A percentile compares a stretch with the other conserved stretches of the same genome.
phyloP scores from a whole-genome alignment of 2,888 invertebrate species.

The Folsomia candida region DNA sequence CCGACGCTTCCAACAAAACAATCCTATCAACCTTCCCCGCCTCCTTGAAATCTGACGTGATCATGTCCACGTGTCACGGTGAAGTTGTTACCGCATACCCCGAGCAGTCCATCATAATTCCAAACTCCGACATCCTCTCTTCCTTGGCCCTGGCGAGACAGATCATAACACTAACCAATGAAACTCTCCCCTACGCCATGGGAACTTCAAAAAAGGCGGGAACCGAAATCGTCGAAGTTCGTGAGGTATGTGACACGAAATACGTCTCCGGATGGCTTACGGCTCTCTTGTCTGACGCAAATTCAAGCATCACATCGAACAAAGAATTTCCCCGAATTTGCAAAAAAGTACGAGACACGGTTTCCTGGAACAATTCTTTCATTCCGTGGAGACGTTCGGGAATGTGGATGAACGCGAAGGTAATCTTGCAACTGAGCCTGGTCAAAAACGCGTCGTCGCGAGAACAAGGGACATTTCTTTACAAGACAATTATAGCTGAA shows the following conservation, averaged over 20 bases:
- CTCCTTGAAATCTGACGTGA: neutral
- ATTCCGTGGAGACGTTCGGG: neutral
- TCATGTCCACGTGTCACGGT: neutral
- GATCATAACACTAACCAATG: neutral
- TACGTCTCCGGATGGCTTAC: neutral
- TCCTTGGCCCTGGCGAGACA: neutral
- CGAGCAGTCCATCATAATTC: neutral
- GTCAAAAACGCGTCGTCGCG: neutral
- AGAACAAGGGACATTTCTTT: neutral
- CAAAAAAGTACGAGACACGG: neutral
- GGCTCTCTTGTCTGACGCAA: neutral
- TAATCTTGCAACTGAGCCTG: neutral
- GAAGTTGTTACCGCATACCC: neutral
- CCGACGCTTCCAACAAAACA: neutral
- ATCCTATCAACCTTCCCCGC: neutral
- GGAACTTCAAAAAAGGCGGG: neutral
- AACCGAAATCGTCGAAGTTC: neutral
- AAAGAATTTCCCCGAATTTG: neutral
- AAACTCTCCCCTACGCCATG: neutral
- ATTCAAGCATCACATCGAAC: neutral
- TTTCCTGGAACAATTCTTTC: neutral
- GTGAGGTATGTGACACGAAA: neutral
- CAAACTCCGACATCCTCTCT: neutral
- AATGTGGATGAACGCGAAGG: neutral
- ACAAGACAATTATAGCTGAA: neutral